Base-by-base conservation (phyloP, 2,888 invertebrate genomes). In the Dasysyrphus tricinctus region DNA sequence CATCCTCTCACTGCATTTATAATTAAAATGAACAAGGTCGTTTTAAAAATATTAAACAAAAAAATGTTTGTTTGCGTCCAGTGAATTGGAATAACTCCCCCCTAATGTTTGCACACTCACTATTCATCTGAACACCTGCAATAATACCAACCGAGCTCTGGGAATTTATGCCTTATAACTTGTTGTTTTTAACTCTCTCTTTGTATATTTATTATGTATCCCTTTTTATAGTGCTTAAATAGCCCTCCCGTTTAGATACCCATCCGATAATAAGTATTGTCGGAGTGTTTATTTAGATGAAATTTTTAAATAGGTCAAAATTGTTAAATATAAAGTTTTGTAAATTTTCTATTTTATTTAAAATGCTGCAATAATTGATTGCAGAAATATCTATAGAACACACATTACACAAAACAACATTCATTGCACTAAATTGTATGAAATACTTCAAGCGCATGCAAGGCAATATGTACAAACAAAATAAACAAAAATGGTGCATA, bases 1-100 rank as follows among this genome's bases (percentile, higher is more conserved):
- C n/a, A 47, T 16, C 9, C 12, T 42, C 12, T 42, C 24, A 14
- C 39, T 16, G 24, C 14, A 37, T 44, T 67, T 39, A 61, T 78
- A 78, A 79, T 75, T 78, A 63, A 83, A 77, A 61, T 83, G 56
- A 47, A 74, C 56, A 67, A 80, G 75, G 74, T 70, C 56, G 65
- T 51, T 80, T 72, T 57, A 39, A 70, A 69, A 74, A 69, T 78
- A 61, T 29, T 11, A 19, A 5, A 49, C 4, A 24, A 24, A 51
- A 54, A 54, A 54, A 7, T 14, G 7, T 4, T 73, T 59, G 56
- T 42, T 37, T 73, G n/a, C 63, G 24, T 67, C 16, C 54, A 24
- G 24, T 69, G 54, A 54, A 59, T 37, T 69, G 32, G 54, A 51
- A 29, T 24, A 44, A 63, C 37, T 1, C 9, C 32, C 32, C 34